phyloP scores from a whole-genome alignment of 2,113 vertebrate species.

The Atractosteus spatula region DNA sequence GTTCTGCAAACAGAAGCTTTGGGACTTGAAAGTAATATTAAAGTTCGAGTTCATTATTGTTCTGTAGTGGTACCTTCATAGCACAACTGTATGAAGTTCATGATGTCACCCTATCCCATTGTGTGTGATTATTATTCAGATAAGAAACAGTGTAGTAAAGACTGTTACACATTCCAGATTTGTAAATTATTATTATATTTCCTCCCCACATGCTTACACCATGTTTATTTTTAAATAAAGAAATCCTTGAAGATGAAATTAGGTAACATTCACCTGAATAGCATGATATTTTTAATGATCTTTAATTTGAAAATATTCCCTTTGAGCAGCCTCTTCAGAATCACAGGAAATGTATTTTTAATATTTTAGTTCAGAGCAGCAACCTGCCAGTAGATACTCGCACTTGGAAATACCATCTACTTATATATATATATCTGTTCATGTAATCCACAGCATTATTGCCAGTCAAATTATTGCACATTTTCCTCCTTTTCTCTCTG shows the following conservation, averaged over 20 bases:
- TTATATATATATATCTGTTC: conserved; percentile 12
- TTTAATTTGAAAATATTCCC: conserved; percentile 9
- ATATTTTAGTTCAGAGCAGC: conserved; percentile 2
- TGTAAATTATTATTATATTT: conserved; percentile 38
- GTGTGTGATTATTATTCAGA: no score
- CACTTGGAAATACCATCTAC: conserved; percentile 13
- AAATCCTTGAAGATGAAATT: no score
- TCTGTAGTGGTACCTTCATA: no score
- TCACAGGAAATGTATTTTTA: neutral
- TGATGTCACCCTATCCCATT: no score
- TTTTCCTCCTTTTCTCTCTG: conserved; percentile 20
- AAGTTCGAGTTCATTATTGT: no score
- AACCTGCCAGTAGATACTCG: neutral
- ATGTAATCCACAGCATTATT: neutral
- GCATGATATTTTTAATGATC: conserved; percentile 1
- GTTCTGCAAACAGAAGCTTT: neutral
- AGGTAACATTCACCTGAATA: neutral
- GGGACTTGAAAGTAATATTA: no score
- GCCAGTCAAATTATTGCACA: conserved; percentile 5
- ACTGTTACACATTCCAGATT: no score
- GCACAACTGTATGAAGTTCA: no score
- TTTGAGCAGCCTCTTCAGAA: neutral
- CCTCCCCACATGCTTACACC: conserved; percentile 37
- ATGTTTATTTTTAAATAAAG: no score
- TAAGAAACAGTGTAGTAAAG: no score